Conservation (phyloP, 2,797 vertebrate species). For the Echeneis naucrates region DNA sequence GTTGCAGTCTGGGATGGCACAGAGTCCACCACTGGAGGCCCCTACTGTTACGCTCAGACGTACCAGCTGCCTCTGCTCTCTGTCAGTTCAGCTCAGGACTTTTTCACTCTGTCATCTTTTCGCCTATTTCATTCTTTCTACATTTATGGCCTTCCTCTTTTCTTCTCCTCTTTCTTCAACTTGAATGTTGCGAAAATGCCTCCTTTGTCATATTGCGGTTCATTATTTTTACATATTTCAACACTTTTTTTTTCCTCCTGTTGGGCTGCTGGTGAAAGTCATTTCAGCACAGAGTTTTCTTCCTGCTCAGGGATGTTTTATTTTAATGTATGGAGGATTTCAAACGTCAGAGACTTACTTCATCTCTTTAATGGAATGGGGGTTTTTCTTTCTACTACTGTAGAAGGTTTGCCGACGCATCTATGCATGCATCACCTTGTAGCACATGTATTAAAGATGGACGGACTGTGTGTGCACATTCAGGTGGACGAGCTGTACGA, state of each 20-base stretch:
- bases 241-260: constrained; percentile 15
- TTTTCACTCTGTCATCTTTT: constrained; percentile 1
- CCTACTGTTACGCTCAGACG: constrained; percentile 21
- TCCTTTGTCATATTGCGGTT: no score
- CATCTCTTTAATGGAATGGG: constrained; percentile 28
- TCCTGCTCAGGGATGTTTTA: constrained; percentile 55
- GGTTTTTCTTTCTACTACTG: constrained; percentile 1
- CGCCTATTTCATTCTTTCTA: not conserved
- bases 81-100: constrained; percentile 15
- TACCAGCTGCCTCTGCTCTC: constrained; percentile 41
- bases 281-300: constrained; percentile 19
- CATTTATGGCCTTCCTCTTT: not conserved
- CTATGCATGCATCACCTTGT: not conserved
- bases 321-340: constrained; percentile 26
- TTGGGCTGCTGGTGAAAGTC: constrained; percentile 1
- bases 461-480: constrained; percentile 8
- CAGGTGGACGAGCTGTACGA: constrained; percentile 99
- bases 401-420: not conserved
- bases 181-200: not conserved
- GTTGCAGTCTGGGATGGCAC: constrained; percentile 21
- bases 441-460: constrained; percentile 31
- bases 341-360: constrained; percentile 25
- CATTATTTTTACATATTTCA: not conserved
- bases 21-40: constrained; percentile 25
- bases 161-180: not conserved